Base-by-base conservation (phyloP, 2,888 invertebrate genomes). In the Temnothorax rugatulus region DNA sequence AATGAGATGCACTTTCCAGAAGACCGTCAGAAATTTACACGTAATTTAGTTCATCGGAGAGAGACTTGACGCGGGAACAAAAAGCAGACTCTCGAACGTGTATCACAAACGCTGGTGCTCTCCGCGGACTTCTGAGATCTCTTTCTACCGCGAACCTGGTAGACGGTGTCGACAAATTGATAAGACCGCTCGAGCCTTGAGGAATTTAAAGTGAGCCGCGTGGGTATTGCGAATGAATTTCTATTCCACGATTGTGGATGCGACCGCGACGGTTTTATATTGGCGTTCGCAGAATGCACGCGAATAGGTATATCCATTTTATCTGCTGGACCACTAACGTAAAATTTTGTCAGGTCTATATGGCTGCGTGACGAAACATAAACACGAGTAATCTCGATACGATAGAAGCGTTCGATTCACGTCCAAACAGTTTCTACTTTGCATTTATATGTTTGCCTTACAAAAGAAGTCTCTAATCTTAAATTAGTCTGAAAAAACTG, bases 141-240 rank as follows among this genome's bases (percentile, higher is more conserved):
- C 83, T 86, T 87, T 88, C 89, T 85, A 86, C 8, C 21, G 59
- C 88, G 86, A 88, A 4, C 4, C 83, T 85, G 87, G 83, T 89
- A 90, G 91, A 89, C 90, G 88, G 90, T 91, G 91, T 92, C 91
- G 91, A 86, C 90, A 89, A 92, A 94, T 93, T 94, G 94, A 94
- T 94, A 94, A 94, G 92, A 90, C 83, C 71, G 82, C 83, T 87
- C 90, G 84, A 84, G 86, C 73, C 76, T 76, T 86, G 83, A 59
- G 85, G 86, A 87, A 92, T 91, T 90, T 89, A 87, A 90, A 86
- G 84, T 82, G 84, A 88, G 77, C 69, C 73, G 85, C 88, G 87
- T 85, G 90, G 90, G 82, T 90, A 90, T 90, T 84, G 75, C 83
- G 66, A 82, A 61, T 81, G 29, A 86, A 84, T 83, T 88, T 86